Evolutionary conservation across 2,797 vertebrate genomes (phyloP), one percentile per base, ranked within the genome.

Genomic region (Pelochelys cantorii): DNA sequence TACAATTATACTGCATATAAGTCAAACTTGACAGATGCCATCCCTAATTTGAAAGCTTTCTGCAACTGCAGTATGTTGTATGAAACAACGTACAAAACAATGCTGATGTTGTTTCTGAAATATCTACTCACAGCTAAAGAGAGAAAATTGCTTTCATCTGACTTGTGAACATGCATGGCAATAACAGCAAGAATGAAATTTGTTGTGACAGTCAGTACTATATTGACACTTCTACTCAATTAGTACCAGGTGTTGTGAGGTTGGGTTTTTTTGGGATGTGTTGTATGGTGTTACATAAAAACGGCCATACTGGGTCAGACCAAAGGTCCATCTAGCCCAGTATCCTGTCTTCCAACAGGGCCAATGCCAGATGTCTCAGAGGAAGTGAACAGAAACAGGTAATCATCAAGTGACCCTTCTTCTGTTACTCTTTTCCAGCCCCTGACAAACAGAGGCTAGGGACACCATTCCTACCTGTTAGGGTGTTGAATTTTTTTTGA

Each of bases 171-270:
- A 5, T 83, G 10, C 23, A 23, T 53, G 25, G n/a, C 5, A 31
- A 81, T 71, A 91, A 79, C 31, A n/a, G 53, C 23, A 86, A 71
- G 57, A 86, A 77, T 29, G 1, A 23, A 48, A 42, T 81, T 86
- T 56, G 74, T 20, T 88, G 14, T 79, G 27, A 88, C 14, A 29
- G 68, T 37, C 11, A 10, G 34, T 22, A 71, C 20, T 71, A 37
- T 68, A 74, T 62, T 82, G 27, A 13, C 84, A 75, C 9, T 5
- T 75, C 42, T 37, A 23, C 52, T 15, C 85, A 31, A 8, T n/a
- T 29, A 84, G 84, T 79, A 88, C 1, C 15, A 2, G 1, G 7
- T 18, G 85, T 78, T 4, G 1, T 83, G 7, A 54, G 29, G 5
- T 60, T 10, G 56, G 87, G 52, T 34, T 22, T 62, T 34, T 74